These are phyloP conservation scores for Diaprepes abbreviatus DNA, from an alignment of 2,888 invertebrate genomes.

Conservation along the genomic window DNA sequence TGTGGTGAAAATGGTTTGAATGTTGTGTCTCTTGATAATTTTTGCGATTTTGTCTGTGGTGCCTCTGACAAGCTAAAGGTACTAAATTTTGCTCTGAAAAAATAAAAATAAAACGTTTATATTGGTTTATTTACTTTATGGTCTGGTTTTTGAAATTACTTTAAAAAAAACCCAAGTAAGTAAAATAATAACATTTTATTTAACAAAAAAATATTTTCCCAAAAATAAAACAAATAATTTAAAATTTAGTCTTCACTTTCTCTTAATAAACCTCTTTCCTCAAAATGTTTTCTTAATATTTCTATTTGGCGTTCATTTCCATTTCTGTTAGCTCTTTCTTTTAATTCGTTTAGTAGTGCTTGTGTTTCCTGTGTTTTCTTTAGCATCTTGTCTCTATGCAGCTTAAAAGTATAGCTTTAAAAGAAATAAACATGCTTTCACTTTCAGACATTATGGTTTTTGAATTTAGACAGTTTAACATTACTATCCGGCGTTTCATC, in stretches of 20 bases:
- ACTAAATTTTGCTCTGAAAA: no score
- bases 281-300: constrained; percentile 55
- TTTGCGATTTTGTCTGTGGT: no score
- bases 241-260: not conserved
- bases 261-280: constrained; percentile 29
- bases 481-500: no score
- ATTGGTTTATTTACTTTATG: no score
- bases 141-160: no score
- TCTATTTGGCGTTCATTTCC: constrained; percentile 71
- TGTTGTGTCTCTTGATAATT: no score
- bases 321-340: constrained; percentile 70
- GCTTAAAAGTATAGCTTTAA: constrained; percentile 71
- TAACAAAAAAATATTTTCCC: not conserved
- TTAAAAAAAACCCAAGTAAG: no score
- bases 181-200: constrained; percentile 2
- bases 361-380: constrained; percentile 70
- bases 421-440: constrained; percentile 51
- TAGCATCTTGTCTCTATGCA: constrained; percentile 68
- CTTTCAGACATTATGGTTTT: no score
- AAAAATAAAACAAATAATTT: not conserved
- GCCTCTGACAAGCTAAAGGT: no score
- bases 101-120: no score
- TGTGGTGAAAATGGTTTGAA: no score
- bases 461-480: no score
- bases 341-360: constrained; percentile 70